Conservation (phyloP, 2,113 vertebrate species). For the Antechinus stuartii region DNA sequence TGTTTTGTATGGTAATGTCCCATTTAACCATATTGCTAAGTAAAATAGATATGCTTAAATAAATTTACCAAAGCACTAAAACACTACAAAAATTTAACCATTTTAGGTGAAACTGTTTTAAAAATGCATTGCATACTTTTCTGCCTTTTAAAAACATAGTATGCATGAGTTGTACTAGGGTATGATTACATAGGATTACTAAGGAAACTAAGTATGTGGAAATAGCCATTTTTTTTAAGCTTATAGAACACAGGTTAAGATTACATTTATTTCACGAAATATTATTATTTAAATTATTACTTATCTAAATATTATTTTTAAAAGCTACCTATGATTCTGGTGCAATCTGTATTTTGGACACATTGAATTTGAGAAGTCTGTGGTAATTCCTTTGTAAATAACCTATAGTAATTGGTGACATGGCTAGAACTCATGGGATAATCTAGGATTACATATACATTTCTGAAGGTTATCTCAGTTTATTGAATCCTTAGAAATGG, state of each 20-base stretch:
- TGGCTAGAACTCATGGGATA: not conserved
- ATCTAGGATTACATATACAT: not conserved
- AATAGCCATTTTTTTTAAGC: not conserved
- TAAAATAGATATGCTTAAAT: not conserved
- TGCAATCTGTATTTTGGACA: not conserved
- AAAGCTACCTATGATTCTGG: not conserved
- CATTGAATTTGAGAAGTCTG: not conserved
- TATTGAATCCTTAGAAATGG: not conserved
- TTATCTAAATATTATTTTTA: no score
- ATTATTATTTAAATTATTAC: not conserved
- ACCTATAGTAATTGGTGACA: not conserved
- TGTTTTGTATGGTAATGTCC: not conserved
- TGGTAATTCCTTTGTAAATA: not conserved
- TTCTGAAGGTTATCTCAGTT: not conserved
- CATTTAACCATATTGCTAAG: not conserved
- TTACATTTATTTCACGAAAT: not conserved
- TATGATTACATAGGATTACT: not conserved
- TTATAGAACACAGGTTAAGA: not conserved
- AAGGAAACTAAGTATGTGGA: not conserved
- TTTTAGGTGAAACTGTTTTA: conserved; percentile 41
- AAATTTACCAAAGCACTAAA: not conserved
- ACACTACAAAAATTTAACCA: conserved; percentile 12
- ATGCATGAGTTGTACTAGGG: not conserved
- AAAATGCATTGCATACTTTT: not conserved
- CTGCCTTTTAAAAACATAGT: not conserved